Base-by-base conservation (phyloP, 1,140 invertebrate genomes). In the Ips nitidus region DNA sequence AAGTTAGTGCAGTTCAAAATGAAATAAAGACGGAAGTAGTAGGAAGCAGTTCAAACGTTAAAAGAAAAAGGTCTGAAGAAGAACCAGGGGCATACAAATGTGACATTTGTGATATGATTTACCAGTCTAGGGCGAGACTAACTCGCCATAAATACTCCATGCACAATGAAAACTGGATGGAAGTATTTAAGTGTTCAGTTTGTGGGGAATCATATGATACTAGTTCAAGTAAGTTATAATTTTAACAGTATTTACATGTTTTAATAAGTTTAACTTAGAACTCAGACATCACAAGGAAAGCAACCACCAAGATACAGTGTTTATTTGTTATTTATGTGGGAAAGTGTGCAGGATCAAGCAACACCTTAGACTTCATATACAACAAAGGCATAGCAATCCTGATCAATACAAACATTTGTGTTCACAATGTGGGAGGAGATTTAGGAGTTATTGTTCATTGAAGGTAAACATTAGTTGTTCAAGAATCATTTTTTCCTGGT, bases 241-340 rank as follows among this genome's bases (percentile, higher is more conserved):
- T 58, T 37, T 55, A 2, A 56, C 6, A 2, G 37, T 56, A n/a
- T 39, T 37, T 36, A 39, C 6, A 2, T 56, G 1, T 56, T 56
- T 6, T 56, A 7, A 56, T 56, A n/a, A 56, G 6, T 39, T 37
- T 36, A 56, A n/a, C 37, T 39, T 56, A 61, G 59, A 5, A 37
- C 37, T 61, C n/a, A 61, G 37, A 61, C 37, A 45, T 39, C 59
- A 61, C 40, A 47, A 5, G 37, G 40, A 5, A 7, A 4, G 39
- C 5, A 59, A 59, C 7, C 59, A 61, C 43, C 36, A 43, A 39
- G 43, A 36, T 4, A 22, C 4, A 37, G 40, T 45, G 36, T 61
- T 45, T 47, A 57, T 50, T 42, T 78, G 77, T 57, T 73, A 81
- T 3, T 73, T 77, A 6, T 84, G 83, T 59, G 74, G 78, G 2